Conservation (phyloP, 2,797 vertebrate species). For the Allobates femoralis region DNA sequence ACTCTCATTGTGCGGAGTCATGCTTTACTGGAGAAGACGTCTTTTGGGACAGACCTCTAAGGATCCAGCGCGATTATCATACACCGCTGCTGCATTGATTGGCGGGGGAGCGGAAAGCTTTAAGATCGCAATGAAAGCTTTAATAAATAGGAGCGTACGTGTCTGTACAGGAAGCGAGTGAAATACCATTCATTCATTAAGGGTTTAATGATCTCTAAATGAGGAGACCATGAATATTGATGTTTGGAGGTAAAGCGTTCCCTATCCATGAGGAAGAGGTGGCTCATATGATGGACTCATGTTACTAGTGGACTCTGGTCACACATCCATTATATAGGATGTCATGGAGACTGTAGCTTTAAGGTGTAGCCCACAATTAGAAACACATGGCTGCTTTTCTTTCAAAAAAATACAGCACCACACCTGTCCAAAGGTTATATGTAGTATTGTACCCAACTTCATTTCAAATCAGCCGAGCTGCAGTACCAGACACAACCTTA, state of each 20-base stretch:
- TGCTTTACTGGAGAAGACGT: neutral
- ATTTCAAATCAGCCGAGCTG: too few species aligned
- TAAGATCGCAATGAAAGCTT: neutral
- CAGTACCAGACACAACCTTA: too few species aligned
- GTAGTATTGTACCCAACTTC: too few species aligned
- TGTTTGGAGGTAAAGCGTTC: neutral
- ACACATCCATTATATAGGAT: neutral
- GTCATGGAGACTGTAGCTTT: too few species aligned
- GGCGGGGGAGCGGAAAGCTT: constrained; percentile 1
- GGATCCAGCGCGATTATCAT: neutral
- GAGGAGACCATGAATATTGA: neutral
- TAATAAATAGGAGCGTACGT: neutral
- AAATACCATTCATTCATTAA: constrained; percentile 19
- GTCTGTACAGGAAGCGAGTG: neutral
- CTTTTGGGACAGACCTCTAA: neutral
- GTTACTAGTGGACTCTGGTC: neutral
- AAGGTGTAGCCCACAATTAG: too few species aligned
- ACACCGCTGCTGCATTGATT: neutral
- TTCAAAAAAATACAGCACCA: too few species aligned
- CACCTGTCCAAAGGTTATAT: too few species aligned
- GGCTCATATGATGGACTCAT: neutral
- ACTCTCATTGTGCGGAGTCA: neutral
- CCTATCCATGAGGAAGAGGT: neutral
- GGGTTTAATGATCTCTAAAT: neutral
- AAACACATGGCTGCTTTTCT: too few species aligned